phyloP scores from a whole-genome alignment of 2,888 invertebrate genomes.

The Phragmatobia fuliginosa region DNA sequence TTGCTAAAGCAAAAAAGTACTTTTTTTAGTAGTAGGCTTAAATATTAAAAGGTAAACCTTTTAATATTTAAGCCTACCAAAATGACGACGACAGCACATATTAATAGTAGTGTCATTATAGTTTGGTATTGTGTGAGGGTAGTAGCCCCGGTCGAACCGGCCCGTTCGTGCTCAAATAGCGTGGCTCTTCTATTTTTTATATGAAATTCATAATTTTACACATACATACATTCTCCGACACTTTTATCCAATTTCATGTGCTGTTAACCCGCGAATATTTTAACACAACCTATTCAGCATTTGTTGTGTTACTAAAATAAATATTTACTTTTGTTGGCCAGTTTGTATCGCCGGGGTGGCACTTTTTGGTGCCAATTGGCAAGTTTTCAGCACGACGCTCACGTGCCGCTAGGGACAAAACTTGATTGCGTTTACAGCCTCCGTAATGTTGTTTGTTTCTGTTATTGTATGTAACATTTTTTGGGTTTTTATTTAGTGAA shows the following conservation, averaged over 20 bases:
- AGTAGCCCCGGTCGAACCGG: too few relatives aligned
- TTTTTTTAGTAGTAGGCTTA: too few relatives aligned
- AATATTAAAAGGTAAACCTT: too few relatives aligned
- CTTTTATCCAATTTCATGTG: background rate
- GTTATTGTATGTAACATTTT: conserved; percentile 1
- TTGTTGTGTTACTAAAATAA: conserved; percentile 44
- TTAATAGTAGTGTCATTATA: too few relatives aligned
- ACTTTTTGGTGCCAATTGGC: conserved; percentile 58
- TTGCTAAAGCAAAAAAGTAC: too few relatives aligned
- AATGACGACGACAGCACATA: too few relatives aligned
- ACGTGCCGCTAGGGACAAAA: conserved; percentile 35
- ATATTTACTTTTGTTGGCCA: conserved; percentile 38
- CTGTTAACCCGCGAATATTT: background rate
- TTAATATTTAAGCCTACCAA: too few relatives aligned
- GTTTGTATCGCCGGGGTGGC: conserved; percentile 34
- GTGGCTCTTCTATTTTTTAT: background rate
- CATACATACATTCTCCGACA: background rate
- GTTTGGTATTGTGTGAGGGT: too few relatives aligned
- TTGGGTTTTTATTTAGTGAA: background rate
- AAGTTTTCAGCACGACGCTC: conserved; percentile 46
- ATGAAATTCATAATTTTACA: background rate
- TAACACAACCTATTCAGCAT: background rate
- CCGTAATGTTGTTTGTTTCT: conserved; percentile 14
- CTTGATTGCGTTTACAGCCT: conserved; percentile 42
- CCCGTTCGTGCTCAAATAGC: too few relatives aligned